phyloP scores from a whole-genome alignment of 2,888 invertebrate species.

The Sphaeridia pumilis region DNA sequence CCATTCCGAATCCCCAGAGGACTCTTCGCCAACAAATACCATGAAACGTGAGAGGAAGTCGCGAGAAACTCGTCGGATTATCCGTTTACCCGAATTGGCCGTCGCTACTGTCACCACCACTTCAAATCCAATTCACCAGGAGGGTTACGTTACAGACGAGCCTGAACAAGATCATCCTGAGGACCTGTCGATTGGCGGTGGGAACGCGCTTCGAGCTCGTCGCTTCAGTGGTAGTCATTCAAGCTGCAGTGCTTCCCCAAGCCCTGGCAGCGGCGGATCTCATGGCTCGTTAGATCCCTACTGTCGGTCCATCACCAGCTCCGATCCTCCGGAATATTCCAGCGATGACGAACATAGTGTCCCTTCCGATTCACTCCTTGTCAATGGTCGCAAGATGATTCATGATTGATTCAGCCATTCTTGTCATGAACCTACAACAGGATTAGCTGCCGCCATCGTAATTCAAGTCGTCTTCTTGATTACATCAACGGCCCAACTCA shows the following conservation, averaged over 20 bases:
- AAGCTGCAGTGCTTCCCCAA: slow-evolving; percentile 29
- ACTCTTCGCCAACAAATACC: slow-evolving; percentile 14
- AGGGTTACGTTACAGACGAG: slow-evolving; percentile 36
- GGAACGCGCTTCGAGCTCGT: slow-evolving; percentile 16
- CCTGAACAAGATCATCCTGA: slow-evolving; percentile 88
- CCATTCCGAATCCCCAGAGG: slow-evolving; percentile 17
- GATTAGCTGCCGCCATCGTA: no score
- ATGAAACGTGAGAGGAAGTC: slow-evolving; percentile 42
- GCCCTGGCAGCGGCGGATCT: slow-evolving; percentile 30
- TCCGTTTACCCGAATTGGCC: slow-evolving; percentile 39
- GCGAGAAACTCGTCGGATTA: slow-evolving; percentile 46
- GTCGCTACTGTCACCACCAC: slow-evolving; percentile 15
- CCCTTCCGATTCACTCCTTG: background rate
- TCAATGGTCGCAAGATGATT: slow-evolving; percentile 6
- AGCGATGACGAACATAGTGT: slow-evolving; percentile 27
- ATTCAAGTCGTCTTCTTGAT: background rate
- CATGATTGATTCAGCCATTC: no score
- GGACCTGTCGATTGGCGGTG: slow-evolving; percentile 58
- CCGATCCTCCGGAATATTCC: slow-evolving; percentile 29
- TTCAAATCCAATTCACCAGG: slow-evolving; percentile 12
- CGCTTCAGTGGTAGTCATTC: slow-evolving; percentile 33
- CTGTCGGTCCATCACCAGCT: slow-evolving; percentile 28
- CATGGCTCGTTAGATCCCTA: slow-evolving; percentile 25
- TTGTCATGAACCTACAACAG: no score
- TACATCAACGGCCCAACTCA: background rate